Evolutionary conservation across 1,140 invertebrate genomes (phyloP).

Genomic region (Euwallacea fornicatus): DNA sequence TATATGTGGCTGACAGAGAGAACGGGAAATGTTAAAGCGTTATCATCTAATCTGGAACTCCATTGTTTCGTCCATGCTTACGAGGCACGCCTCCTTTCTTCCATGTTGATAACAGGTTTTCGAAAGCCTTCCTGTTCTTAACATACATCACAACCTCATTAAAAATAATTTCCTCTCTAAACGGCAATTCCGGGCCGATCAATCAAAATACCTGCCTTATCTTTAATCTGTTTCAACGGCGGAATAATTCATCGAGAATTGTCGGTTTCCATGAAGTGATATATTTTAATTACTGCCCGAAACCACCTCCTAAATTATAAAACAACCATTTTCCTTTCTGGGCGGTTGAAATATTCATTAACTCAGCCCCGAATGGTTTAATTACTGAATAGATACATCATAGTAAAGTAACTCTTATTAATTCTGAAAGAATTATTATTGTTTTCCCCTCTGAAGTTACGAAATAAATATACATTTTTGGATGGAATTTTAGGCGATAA

Average conservation of each 20-base stretch:
- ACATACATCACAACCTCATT: neutral
- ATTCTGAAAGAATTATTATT: no score
- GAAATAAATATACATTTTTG: no score
- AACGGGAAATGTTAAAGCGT: no score
- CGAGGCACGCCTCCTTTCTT: no score
- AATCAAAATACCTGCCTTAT: constrained; percentile 24
- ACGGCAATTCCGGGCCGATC: constrained; percentile 14
- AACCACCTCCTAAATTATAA: constrained; percentile 27
- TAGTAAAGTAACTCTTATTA: neutral
- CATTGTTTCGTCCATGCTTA: no score
- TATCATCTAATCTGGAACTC: no score
- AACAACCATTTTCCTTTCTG: constrained; percentile 21
- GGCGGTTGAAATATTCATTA: constrained; percentile 20
- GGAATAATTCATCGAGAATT: constrained; percentile 18
- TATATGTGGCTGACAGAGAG: no score
- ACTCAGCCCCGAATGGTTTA: constrained; percentile 9
- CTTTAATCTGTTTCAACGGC: constrained; percentile 28
- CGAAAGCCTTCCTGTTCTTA: no score
- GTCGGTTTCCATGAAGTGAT: constrained; percentile 25
- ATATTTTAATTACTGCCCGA: constrained; percentile 25
- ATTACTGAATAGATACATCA: constrained; percentile 23
- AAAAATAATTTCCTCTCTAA: constrained; percentile 22
- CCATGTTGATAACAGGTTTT: no score
- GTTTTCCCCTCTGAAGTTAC: no score
- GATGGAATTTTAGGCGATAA: no score